phyloP scores from a whole-genome alignment of 2,797 vertebrate genomes.

The Platyrinchus mystaceus region DNA sequence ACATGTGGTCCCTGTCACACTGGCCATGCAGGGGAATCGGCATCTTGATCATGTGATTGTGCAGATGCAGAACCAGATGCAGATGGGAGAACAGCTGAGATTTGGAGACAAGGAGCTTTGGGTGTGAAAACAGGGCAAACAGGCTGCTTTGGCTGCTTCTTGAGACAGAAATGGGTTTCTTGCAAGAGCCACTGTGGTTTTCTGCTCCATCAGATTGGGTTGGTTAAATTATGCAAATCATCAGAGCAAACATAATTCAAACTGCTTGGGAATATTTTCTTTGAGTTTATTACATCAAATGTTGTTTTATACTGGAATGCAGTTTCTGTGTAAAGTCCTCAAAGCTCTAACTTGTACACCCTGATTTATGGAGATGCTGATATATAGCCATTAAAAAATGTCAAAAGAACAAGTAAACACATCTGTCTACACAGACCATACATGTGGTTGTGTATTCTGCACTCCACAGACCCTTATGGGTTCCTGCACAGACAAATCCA shows the following conservation, averaged over 20 bases:
- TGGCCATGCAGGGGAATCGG: accelerated
- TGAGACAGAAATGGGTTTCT: background rate
- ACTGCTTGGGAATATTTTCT: background rate
- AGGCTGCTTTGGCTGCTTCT: background rate
- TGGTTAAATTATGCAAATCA: background rate
- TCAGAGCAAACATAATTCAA: background rate
- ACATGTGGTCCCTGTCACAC: background rate
- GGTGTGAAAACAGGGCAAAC: background rate
- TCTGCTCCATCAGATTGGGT: background rate
- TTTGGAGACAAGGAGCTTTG: background rate
- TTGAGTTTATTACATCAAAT: background rate
- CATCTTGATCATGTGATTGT: accelerated
- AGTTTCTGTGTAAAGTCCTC: background rate
- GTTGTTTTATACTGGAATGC: background rate
- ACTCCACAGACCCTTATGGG: background rate
- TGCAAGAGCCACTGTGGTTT: background rate
- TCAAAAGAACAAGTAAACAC: background rate
- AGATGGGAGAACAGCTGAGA: background rate
- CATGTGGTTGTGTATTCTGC: background rate
- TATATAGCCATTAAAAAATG: background rate
- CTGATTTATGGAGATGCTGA: background rate
- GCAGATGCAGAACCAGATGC: background rate
- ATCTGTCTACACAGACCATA: background rate
- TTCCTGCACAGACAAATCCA: background rate
- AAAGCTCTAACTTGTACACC: background rate